Evolutionary conservation across 2,797 vertebrate species (phyloP), one percentile per base, ranked within the genome.

Genomic region (Crax fasciolata): DNA sequence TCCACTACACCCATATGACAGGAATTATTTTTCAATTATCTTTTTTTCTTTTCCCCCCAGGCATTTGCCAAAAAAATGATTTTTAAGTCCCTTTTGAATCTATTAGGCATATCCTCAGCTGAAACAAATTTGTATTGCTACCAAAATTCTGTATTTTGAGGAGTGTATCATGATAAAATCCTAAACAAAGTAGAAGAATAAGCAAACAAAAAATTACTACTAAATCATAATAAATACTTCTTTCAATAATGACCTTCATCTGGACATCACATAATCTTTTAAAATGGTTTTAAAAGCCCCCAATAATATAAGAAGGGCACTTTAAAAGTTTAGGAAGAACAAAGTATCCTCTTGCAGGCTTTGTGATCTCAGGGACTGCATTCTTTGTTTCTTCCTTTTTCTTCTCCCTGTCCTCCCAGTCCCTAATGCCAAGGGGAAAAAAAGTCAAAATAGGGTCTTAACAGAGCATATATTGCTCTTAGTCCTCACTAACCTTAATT

Each of bases 241-340:
- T 72, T 86, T 82, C 43, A 86, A 41, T 62, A 74, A 17, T 24
- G n/a, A 13, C 28, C 88, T 79, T 75, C 51, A 86, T 17, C 41
- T 32, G 43, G 81, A 35, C 65, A 92, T 46, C 38, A 66, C 30
- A 89, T 62, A 79, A 41, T n/a, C 4, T 75, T 90, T 85, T 27
- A 59, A 84, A 77, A 43, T 20, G 44, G 12, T 49, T 54, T 52
- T 21, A 82, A 15, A 77, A 41, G 76, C 43, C 75, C 85, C 72
- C 9, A 35, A 35, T 16, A 80, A 63, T 44, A 30, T 23, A 72
- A 84, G 61, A 72, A 63, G 28, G 67, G 9, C 0, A 2, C 27
- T 79, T 71, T 48, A 39, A 55, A 91, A 96, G 52, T 95, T 92
- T 49, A 86, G 70, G 67, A 91, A 84, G 66, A 91, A 81, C 20